Evolutionary conservation across 35 echinoderm and acorn worm species (phyloP).

Genomic region (Patiria miniata): DNA sequence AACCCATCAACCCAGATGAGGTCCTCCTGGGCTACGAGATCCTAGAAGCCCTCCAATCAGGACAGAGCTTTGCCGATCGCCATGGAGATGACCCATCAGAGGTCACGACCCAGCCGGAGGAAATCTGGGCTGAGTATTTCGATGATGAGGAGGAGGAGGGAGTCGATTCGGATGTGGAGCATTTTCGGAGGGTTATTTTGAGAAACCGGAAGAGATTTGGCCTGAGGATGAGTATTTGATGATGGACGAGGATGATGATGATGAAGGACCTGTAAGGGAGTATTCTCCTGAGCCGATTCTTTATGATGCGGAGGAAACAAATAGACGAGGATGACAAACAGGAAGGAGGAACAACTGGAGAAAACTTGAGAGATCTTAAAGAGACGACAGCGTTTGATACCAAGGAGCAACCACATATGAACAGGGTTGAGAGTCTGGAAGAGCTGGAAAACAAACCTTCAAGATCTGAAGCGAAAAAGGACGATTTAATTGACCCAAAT

Average conservation of each 20-base stretch:
- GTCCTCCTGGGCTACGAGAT: neutral
- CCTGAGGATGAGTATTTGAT: constrained; percentile 13
- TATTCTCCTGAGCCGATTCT: neutral
- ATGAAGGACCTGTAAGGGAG: constrained; percentile 11
- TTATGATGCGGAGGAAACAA: too few species aligned
- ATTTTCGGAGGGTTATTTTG: constrained; percentile 7
- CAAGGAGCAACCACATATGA: neutral
- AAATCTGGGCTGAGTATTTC: neutral
- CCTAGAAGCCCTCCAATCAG: neutral
- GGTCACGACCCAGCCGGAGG: neutral
- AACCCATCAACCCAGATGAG: constrained; percentile 23
- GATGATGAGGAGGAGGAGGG: constrained; percentile 23
- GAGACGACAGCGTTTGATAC: constrained; percentile 17
- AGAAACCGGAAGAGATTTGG: constrained; percentile 9
- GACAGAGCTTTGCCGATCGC: neutral
- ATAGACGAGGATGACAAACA: constrained; percentile 9
- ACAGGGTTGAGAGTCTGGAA: neutral
- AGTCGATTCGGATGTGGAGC: neutral
- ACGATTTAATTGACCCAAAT: too few species aligned
- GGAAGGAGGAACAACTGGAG: constrained; percentile 30
- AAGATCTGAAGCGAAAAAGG: too few species aligned
- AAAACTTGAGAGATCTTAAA: constrained; percentile 47
- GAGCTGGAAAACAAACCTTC: too few species aligned
- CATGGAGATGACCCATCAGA: neutral
- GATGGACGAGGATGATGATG: constrained; percentile 17